phyloP scores from a whole-genome alignment of 1,140 invertebrate species.

The Drosophila truncata region DNA sequence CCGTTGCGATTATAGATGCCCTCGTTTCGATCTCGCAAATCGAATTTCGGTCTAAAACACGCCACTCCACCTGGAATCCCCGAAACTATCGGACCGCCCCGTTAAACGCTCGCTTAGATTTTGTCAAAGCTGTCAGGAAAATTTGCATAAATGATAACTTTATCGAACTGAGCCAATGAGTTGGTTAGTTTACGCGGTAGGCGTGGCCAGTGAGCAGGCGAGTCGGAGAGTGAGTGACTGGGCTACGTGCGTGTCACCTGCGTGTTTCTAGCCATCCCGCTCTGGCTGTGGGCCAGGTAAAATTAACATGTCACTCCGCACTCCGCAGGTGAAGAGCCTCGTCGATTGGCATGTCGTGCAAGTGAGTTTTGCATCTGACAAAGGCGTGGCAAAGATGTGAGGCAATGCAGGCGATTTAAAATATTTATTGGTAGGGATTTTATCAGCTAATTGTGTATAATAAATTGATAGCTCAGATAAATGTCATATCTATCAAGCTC shows the following conservation, averaged over 20 bases:
- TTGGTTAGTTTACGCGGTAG: conserved; percentile 44
- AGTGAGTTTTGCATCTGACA: conserved; percentile 6
- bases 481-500: not conserved
- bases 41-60: not conserved
- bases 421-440: not conserved
- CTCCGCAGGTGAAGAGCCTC: conserved; percentile 45
- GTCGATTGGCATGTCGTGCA: conserved; percentile 34
- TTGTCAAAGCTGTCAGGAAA: conserved; percentile 61
- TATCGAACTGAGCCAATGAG: conserved; percentile 68
- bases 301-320: conserved; percentile 72
- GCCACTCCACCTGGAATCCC: conserved; percentile 6
- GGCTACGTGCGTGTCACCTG: conserved; percentile 55
- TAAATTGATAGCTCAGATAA: not conserved
- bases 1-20: not conserved
- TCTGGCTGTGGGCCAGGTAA: conserved; percentile 51
- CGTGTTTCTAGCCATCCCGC: conserved; percentile 52
- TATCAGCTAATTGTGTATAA: not conserved
- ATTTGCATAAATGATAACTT: conserved; percentile 83
- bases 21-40: not conserved
- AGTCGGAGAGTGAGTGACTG: conserved; percentile 44
- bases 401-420: conserved; percentile 9
- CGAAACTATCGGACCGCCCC: conserved; percentile 12
- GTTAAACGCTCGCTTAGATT: conserved; percentile 18
- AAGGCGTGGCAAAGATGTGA: conserved; percentile 52
- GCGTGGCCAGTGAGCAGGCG: conserved; percentile 57